Percentiles rank a stretch among this genome's conserved stretches.
These are phyloP conservation scores for Macquaria australasica DNA, from an alignment of 2,113 vertebrate species.

Conservation along the genomic window DNA sequence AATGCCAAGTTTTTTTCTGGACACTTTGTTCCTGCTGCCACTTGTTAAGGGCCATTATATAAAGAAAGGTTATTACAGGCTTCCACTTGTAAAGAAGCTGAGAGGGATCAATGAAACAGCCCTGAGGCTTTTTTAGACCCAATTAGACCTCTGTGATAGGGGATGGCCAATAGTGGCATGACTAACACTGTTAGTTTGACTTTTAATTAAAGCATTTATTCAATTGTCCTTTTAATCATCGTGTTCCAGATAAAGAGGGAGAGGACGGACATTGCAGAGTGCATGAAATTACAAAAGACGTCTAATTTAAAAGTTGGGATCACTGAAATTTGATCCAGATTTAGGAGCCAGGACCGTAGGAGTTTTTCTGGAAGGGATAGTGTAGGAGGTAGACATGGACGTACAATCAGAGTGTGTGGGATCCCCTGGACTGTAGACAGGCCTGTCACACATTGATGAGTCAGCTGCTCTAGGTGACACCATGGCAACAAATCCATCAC, in stretches of 20 bases:
- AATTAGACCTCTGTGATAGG: conserved; percentile 37
- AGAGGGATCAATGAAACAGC: conserved; percentile 38
- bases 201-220: conserved; percentile 50
- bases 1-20: conserved; percentile 16
- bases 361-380: not conserved
- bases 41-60: not conserved
- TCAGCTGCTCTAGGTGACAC: conserved; percentile 28
- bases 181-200: conserved; percentile 48
- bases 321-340: not conserved
- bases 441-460: conserved; percentile 13
- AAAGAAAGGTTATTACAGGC: conserved; percentile 14
- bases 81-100: conserved; percentile 26
- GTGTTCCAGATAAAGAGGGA: conserved; percentile 21
- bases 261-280: not conserved
- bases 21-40: not conserved
- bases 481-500: conserved; percentile 33
- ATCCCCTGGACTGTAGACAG: conserved; percentile 2
- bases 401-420: not conserved
- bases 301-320: conserved; percentile 12
- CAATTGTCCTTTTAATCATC: conserved; percentile 30
- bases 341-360: not conserved
- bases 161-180: not conserved
- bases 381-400: not conserved
- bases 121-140: conserved; percentile 36
- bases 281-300: conserved; percentile 33